A percentile compares a stretch with the other conserved stretches of the same genome.
These are phyloP conservation scores for Trogon melanurus DNA, from an alignment of 2,113 vertebrate species.

Conservation along the genomic window DNA sequence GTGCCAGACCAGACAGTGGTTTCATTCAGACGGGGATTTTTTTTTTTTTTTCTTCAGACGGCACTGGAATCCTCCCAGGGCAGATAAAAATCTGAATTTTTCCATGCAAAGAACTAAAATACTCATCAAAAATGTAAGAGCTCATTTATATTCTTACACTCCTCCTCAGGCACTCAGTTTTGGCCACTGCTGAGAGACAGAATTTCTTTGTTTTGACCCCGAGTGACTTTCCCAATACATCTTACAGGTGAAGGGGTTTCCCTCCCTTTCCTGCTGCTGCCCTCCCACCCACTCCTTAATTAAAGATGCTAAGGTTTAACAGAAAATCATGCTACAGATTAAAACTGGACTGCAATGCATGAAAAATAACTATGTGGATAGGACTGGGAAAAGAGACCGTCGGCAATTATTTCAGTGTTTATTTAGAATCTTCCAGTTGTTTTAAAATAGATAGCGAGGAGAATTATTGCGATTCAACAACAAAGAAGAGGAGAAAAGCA, in stretches of 20 bases:
- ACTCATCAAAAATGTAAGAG: neutral
- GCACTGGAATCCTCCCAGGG: slow-evolving; percentile 15
- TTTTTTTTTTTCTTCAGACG: neutral
- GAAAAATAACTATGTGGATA: neutral
- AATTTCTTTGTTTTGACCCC: slow-evolving; percentile 25
- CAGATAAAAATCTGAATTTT: slow-evolving; percentile 50
- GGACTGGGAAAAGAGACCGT: neutral
- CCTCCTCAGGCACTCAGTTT: slow-evolving; percentile 13
- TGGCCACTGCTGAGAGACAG: slow-evolving; percentile 36
- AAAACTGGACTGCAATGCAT: neutral
- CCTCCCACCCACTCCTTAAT: slow-evolving; percentile 4
- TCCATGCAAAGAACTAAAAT: slow-evolving; percentile 9
- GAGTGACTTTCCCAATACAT: slow-evolving; percentile 6
- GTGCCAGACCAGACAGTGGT: slow-evolving; percentile 4
- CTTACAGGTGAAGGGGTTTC: slow-evolving; percentile 23
- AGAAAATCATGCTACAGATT: neutral
- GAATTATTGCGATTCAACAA: neutral
- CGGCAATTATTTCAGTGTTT: neutral
- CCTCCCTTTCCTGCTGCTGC: neutral
- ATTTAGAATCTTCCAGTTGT: neutral
- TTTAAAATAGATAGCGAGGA: neutral
- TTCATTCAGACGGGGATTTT: neutral
- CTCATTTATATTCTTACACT: neutral
- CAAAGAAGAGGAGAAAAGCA: neutral
- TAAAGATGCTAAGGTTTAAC: neutral